Evolutionary conservation across 37 sponge, comb jelly and placozoan species (phyloP).

Genomic region (Tethya wilhelma): DNA sequence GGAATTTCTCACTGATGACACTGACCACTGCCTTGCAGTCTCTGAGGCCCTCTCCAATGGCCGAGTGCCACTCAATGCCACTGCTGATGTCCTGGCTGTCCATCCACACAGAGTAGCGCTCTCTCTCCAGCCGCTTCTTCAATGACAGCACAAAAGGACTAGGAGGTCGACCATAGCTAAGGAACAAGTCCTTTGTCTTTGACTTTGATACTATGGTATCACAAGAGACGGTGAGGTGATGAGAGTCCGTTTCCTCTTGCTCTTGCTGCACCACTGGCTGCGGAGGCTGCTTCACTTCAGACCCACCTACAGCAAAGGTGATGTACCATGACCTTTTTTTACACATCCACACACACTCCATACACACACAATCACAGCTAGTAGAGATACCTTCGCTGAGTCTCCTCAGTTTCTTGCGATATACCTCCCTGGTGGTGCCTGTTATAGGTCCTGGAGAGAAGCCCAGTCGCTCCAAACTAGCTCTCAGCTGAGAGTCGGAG

Average conservation of each 20-base stretch:
- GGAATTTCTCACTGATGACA: slow-evolving; percentile 53
- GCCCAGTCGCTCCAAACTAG: not conserved
- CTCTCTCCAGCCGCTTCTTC: slow-evolving; percentile 32
- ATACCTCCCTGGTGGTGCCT: not conserved
- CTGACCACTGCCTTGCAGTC: slow-evolving; percentile 48
- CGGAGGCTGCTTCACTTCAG: too few relatives aligned
- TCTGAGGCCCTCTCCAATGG: slow-evolving; percentile 59
- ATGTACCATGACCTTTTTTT: too few relatives aligned
- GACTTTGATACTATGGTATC: too few relatives aligned
- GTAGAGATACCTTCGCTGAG: not conserved
- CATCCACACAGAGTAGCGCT: slow-evolving; percentile 62
- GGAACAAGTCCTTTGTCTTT: slow-evolving; percentile 47
- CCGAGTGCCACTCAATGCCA: slow-evolving; percentile 67
- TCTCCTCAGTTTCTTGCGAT: not conserved
- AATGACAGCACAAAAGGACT: slow-evolving; percentile 33
- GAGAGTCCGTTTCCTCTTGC: too few relatives aligned
- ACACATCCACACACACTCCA: too few relatives aligned
- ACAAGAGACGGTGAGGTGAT: too few relatives aligned
- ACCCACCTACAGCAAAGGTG: too few relatives aligned
- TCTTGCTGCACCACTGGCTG: too few relatives aligned
- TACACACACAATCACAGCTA: too few relatives aligned
- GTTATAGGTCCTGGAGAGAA: slow-evolving; percentile 7
- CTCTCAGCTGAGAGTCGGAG: slow-evolving; percentile 4
- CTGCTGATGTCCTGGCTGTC: slow-evolving; percentile 56
- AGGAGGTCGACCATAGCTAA: slow-evolving; percentile 58